Conservation (phyloP, 2,888 invertebrate species). For the Gasteruption jaculator region DNA sequence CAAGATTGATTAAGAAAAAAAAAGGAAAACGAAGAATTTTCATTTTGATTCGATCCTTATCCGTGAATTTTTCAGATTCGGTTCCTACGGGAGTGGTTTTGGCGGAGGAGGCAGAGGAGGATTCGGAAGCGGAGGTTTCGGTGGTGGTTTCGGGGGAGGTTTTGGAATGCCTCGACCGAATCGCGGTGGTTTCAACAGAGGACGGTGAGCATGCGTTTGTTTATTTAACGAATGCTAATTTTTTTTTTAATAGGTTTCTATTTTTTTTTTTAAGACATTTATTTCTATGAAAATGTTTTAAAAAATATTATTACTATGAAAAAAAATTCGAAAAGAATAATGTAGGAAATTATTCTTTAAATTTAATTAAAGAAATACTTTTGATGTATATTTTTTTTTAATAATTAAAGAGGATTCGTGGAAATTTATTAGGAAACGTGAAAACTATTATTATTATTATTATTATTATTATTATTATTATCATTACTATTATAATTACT, state of each 20-base stretch:
- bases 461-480: too few relatives aligned
- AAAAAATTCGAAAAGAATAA: too few relatives aligned
- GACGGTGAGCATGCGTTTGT: slow-evolving; percentile 45
- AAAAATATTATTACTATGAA: too few relatives aligned
- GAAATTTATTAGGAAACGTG: too few relatives aligned
- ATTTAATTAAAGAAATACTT: too few relatives aligned
- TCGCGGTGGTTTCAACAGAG: slow-evolving; percentile 53
- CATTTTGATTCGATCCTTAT: slow-evolving; percentile 2
- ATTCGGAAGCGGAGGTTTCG: slow-evolving; percentile 39
- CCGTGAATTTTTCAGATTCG: slow-evolving; percentile 38
- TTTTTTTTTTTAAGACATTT: slow-evolving; percentile 1
- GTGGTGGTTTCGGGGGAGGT: slow-evolving; percentile 45
- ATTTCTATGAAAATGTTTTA: slow-evolving; percentile 1
- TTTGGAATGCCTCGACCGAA: slow-evolving; percentile 51
- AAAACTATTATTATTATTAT: too few relatives aligned
- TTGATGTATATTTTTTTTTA: too few relatives aligned
- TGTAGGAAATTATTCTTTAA: too few relatives aligned
- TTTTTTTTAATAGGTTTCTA: slow-evolving; percentile 7
- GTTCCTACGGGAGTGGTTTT: slow-evolving; percentile 42
- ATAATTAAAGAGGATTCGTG: too few relatives aligned
- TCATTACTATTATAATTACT: too few relatives aligned
- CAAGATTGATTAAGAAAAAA: too few relatives aligned
- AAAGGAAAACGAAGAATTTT: slow-evolving; percentile 1
- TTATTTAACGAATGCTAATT: slow-evolving; percentile 5
- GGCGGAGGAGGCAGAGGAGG: slow-evolving; percentile 38